Evolutionary conservation across 2,113 vertebrate genomes (phyloP), one percentile per base, ranked within the genome.

Genomic region (Elaphurus davidianus): DNA sequence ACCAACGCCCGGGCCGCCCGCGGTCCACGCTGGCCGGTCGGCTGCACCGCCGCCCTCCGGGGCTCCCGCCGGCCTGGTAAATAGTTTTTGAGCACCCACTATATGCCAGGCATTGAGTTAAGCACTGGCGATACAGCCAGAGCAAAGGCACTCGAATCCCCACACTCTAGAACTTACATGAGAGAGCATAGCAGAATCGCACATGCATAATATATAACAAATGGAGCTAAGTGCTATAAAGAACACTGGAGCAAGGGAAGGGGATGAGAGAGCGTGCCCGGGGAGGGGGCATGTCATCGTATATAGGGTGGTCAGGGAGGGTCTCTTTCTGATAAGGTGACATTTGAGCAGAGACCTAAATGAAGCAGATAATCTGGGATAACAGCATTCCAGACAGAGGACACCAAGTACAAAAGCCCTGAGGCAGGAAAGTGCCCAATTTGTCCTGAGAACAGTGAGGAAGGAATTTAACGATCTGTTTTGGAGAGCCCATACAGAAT

Each of bases 21-120:
- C 30, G 19, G 76, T 84, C 90, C 0, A 15, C 7, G 19, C 62
- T 14, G 81, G 43, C 55, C 87, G 57, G 71, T 52, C 5, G 27
- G 81, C 87, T 91, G 47, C 95, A 47, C 78, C 59, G 87, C 93
- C 54, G 78, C 40, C 59, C 94, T 93, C 92, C 74, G 21, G 94
- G 55, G 85, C 87, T 95, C 60, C 92, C 14, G 55, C 54, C 81
- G 3, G 96, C 5, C 67, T 40, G 40, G 23, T 71, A 23, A 71
- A 71, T 23, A 59, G n/a, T 45, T 78, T 74, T 9, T 47, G 85
- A 90, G 67, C 25, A 86, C 30, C 36, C 45, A 62, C 59, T 55
- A 9, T 33, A 17, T n/a, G 19, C n/a, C 81, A 92, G 50, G 36
- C 60, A 60, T 54, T 96, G 36, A 79, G 25, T n/a, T 94, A 82